Percentiles rank a stretch among this genome's conserved stretches.
phyloP scores from a whole-genome alignment of 2,888 invertebrate species.

The Heteromyza rotundicornis region DNA sequence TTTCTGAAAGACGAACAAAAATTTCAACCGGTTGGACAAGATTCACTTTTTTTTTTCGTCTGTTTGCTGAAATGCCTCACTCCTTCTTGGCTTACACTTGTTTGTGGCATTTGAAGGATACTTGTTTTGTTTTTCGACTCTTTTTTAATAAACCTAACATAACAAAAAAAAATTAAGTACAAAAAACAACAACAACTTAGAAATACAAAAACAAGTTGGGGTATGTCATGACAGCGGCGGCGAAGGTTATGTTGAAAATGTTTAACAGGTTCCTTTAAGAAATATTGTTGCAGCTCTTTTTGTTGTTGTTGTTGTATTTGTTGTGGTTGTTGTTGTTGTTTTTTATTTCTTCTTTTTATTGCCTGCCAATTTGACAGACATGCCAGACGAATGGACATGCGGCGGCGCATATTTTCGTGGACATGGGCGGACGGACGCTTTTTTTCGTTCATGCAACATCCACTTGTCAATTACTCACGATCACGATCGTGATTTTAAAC shows the following conservation, averaged over 20 bases:
- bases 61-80: too few species aligned
- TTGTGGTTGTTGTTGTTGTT: conserved; percentile 10
- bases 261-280: conserved; percentile 35
- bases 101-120: conserved; percentile 20
- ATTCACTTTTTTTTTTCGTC: conserved; percentile 24
- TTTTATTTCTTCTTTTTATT: conserved; percentile 12
- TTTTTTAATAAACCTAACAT: too few species aligned
- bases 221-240: conserved; percentile 23
- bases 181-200: too few species aligned
- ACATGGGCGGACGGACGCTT: conserved; percentile 3
- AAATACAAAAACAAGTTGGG: background rate
- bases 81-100: conserved; percentile 12
- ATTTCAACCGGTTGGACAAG: conserved; percentile 22
- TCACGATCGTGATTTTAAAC: conserved; percentile 28
- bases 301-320: conserved; percentile 13
- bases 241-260: conserved; percentile 31
- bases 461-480: conserved; percentile 35
- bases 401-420: conserved; percentile 2
- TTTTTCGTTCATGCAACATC: conserved; percentile 19
- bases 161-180: too few species aligned
- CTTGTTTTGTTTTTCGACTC: background rate
- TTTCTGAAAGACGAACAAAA: background rate
- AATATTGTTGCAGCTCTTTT: conserved; percentile 9
- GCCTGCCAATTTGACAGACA: conserved; percentile 3
- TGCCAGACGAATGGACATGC: conserved; percentile 27